Percentiles rank a stretch among this genome's conserved stretches.
Conservation (phyloP, 2,797 vertebrate species). For the Paramormyrops hopkinsi region DNA sequence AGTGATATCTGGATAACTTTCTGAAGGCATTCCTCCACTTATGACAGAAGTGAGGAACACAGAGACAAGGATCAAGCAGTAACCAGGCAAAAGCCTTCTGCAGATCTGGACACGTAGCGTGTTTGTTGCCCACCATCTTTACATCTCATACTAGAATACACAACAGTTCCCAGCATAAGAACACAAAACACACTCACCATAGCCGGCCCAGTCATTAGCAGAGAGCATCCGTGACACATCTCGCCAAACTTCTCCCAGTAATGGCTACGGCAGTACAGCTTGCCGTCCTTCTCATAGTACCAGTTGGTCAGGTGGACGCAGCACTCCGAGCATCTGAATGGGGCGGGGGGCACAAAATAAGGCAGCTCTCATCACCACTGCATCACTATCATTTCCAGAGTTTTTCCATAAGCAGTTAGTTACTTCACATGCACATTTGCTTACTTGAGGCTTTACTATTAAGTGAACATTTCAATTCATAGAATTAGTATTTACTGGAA, state of each 20-base stretch:
- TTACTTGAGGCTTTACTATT: background rate
- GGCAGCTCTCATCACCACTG: background rate
- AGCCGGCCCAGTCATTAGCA: slow-evolving; percentile 90
- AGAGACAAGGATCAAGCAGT: background rate
- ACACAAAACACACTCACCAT: slow-evolving; percentile 68
- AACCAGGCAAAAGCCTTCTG: background rate
- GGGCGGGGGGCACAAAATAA: background rate
- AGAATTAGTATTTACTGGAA: background rate
- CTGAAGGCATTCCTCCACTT: background rate
- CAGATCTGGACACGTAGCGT: background rate
- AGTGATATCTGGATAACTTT: background rate
- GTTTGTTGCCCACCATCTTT: background rate
- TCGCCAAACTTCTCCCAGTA: slow-evolving; percentile 93
- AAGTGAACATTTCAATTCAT: background rate
- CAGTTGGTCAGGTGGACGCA: slow-evolving; percentile 87
- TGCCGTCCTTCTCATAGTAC: slow-evolving; percentile 88
- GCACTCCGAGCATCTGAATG: slow-evolving; percentile 83
- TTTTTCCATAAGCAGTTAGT: background rate
- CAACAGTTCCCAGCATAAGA: background rate
- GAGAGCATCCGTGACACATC: slow-evolving; percentile 87
- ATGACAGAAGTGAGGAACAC: background rate
- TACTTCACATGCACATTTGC: background rate
- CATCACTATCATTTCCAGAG: background rate
- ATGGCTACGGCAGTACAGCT: slow-evolving; percentile 87
- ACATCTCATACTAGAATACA: background rate